Percentiles rank a stretch among this genome's conserved stretches.
phyloP scores from a whole-genome alignment of 2,797 vertebrate genomes.

The Falco naumanni region DNA sequence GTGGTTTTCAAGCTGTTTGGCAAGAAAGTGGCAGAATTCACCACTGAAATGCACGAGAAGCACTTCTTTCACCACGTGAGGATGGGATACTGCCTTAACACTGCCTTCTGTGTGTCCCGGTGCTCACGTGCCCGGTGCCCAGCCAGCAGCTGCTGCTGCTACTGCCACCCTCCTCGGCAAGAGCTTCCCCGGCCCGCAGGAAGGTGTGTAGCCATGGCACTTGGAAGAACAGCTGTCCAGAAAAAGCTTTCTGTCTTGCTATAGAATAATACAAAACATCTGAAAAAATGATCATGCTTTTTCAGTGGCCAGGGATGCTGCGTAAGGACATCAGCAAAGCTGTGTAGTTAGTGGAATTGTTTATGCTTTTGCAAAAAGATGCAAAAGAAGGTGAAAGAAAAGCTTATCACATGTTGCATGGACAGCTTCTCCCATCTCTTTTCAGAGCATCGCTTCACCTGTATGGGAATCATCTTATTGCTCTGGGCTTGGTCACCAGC shows the following conservation, averaged over 20 bases:
- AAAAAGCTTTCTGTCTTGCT: not conserved
- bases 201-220: not conserved
- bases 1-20: constrained; percentile 46
- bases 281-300: not conserved
- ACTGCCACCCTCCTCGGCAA: not conserved
- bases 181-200: not conserved
- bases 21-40: constrained; percentile 24
- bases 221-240: not conserved
- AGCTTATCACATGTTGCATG: not conserved
- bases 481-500: not conserved
- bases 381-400: not conserved
- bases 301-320: not conserved
- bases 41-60: not conserved
- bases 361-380: not conserved
- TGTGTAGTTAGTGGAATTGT: not conserved
- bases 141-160: not conserved
- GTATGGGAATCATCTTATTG: not conserved
- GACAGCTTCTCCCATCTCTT: not conserved
- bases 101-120: not conserved
- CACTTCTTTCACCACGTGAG: not conserved
- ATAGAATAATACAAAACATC: not conserved
- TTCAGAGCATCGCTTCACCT: not conserved
- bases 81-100: not conserved
- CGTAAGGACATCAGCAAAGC: not conserved
- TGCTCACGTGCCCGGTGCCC: accelerated